Base-by-base conservation (phyloP, 2,888 invertebrate genomes). In the Andrena fulva region DNA sequence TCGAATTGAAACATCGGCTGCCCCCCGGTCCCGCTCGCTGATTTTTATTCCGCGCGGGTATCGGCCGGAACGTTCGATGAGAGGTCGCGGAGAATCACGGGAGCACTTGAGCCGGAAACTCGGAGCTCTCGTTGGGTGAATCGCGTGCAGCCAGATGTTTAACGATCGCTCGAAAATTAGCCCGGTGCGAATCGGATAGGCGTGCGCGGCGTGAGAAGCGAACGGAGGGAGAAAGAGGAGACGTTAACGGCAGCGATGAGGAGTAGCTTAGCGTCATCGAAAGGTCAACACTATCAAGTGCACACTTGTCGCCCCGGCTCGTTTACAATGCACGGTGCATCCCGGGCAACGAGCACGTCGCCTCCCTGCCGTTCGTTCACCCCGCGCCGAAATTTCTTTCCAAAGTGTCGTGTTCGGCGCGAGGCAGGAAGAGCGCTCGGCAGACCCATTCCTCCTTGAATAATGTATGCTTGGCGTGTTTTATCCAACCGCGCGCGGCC, bases 281-380 rank as follows among this genome's bases (percentile, higher is more conserved):
- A 90, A 90, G 91, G 91, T 91, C 90, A 89, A 89, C 88, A 88
- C 87, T 89, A 89, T 87, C 82, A 82, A 90, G 90, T 88, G 87
- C 88, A 88, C 90, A 91, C 91, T 89, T 90, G 91, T 90, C 89
- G 89, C 89, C 88, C 42, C 83, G 81, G 88, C 91, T 88, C 92
- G 91, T 91, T 92, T 92, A 92, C 90, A 90, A 92, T 92, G 91
- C 92, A 87, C 89, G 86, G 84, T 92, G 92, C 91, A 92, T 92
- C 89, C 83, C 75, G 56, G 77, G 88, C 86, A 86, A 86, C 87
- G 70, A 87, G 90, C 89, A 88, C 87, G 87, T 87, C 84, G 85
- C 87, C 88, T 87, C 86, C 70, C 84, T 80, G 77, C 87, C 87
- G 92, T 90, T 90, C 92, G 87, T 92, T 92, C 92, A 92, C 92